Evolutionary conservation across 2,888 invertebrate genomes (phyloP).

Genomic region (Patella caerulea): DNA sequence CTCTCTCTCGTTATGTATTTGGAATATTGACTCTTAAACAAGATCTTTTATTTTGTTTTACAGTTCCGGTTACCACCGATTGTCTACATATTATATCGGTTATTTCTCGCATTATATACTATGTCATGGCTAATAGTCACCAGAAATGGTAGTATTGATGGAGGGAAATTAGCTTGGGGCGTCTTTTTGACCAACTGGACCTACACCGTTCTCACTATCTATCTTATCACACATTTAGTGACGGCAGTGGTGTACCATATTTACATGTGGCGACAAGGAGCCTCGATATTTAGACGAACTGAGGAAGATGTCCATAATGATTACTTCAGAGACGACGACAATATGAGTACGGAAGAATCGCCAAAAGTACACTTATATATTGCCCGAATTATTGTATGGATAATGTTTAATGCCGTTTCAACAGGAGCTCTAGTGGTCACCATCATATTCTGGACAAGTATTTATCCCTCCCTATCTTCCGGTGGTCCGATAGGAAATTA

Average conservation of each 20-base stretch:
- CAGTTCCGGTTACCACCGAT: not conserved
- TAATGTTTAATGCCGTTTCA: constrained; percentile 51
- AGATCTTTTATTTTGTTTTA: not conserved
- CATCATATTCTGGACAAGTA: constrained; percentile 57
- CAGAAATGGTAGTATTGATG: too few species aligned
- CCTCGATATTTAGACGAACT: not conserved
- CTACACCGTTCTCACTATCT: constrained; percentile 54
- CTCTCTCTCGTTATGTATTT: too few species aligned
- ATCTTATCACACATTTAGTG: constrained; percentile 47
- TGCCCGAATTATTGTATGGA: constrained; percentile 43
- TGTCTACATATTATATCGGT: not conserved
- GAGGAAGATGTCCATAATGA: not conserved
- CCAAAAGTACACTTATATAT: not conserved
- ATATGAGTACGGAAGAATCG: not conserved
- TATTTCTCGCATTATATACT: not conserved
- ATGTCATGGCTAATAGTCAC: constrained; percentile 1
- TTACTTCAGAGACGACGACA: not conserved
- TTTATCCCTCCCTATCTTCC: constrained; percentile 45
- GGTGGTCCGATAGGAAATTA: not conserved
- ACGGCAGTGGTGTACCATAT: constrained; percentile 35
- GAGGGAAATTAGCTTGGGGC: constrained; percentile 30
- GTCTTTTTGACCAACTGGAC: constrained; percentile 68
- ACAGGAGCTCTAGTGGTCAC: constrained; percentile 56
- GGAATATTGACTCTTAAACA: too few species aligned
- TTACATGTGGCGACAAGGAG: constrained; percentile 26